Evolutionary conservation across 2,113 vertebrate genomes (phyloP).

Genomic region (Phainopepla nitens): DNA sequence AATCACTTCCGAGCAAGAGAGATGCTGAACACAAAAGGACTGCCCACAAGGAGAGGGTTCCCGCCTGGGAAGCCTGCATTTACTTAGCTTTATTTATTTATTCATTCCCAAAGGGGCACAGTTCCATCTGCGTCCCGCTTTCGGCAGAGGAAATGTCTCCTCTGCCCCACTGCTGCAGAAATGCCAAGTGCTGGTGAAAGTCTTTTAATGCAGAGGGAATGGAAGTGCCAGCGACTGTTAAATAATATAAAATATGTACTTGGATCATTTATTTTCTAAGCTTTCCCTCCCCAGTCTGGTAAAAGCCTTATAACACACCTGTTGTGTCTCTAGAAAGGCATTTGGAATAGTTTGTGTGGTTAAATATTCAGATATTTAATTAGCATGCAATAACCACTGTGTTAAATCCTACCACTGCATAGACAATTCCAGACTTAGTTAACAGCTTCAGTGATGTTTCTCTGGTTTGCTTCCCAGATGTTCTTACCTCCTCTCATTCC

Average conservation of each 20-base stretch:
- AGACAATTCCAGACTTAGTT: slow-evolving; percentile 45
- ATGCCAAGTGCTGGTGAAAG: neutral
- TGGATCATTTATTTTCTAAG: slow-evolving; percentile 63
- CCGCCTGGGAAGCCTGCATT: slow-evolving; percentile 14
- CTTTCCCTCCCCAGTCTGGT: slow-evolving; percentile 20
- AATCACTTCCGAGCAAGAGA: slow-evolving; percentile 30
- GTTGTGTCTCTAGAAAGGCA: slow-evolving; percentile 33
- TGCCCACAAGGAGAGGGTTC: neutral
- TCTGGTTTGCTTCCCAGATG: neutral
- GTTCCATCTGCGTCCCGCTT: neutral
- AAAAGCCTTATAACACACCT: slow-evolving; percentile 30
- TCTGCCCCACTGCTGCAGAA: neutral
- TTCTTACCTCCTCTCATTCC: neutral
- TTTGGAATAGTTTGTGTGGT: slow-evolving; percentile 61
- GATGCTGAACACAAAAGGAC: neutral
- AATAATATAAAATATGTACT: slow-evolving; percentile 47
- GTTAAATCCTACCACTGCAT: slow-evolving; percentile 42
- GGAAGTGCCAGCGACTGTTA: neutral
- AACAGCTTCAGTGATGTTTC: neutral
- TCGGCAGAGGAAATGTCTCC: neutral
- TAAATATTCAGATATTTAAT: slow-evolving; percentile 74
- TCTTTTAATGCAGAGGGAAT: slow-evolving; percentile 19
- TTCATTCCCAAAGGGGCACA: neutral
- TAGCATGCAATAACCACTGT: slow-evolving; percentile 60
- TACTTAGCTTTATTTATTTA: slow-evolving; percentile 55